A percentile compares a stretch with the other conserved stretches of the same genome.
Conservation (phyloP, 2,888 invertebrate species). For the Girardia tigrina region DNA sequence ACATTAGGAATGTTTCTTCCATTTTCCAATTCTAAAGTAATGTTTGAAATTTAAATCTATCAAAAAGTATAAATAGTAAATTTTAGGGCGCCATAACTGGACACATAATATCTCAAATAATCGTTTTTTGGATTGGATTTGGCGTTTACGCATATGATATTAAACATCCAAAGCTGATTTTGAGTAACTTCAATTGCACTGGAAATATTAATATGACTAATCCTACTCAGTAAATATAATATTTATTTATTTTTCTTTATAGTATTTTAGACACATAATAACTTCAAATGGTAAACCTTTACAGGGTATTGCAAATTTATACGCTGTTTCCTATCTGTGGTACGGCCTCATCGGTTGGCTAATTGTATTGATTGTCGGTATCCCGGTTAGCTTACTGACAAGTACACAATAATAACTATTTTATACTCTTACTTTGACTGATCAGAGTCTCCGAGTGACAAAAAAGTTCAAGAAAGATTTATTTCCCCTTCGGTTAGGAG, state of each 20-base stretch:
- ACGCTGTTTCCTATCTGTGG: slow-evolving; percentile 38
- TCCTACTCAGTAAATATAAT: background rate
- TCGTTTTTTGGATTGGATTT: slow-evolving; percentile 71
- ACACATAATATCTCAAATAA: slow-evolving; percentile 57
- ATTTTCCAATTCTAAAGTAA: slow-evolving; percentile 51
- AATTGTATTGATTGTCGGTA: slow-evolving; percentile 37
- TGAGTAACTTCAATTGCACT: background rate
- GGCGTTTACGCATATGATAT: slow-evolving; percentile 57
- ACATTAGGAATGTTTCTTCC: slow-evolving; percentile 52
- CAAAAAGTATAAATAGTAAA: background rate
- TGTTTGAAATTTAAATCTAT: background rate
- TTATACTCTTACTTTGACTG: background rate
- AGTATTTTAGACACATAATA: background rate
- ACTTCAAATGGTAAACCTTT: background rate
- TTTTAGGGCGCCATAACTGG: slow-evolving; percentile 61
- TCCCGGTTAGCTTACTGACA: slow-evolving; percentile 38
- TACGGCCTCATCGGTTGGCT: slow-evolving; percentile 38
- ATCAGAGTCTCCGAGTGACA: background rate
- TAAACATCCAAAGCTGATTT: background rate
- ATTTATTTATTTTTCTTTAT: background rate
- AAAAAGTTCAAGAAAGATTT: background rate
- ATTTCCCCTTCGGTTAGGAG: background rate
- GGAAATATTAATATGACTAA: background rate
- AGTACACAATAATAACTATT: slow-evolving; percentile 28
- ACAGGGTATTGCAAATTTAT: background rate